phyloP scores from a whole-genome alignment of 2,888 invertebrate genomes.

The Calameuta filiformis region DNA sequence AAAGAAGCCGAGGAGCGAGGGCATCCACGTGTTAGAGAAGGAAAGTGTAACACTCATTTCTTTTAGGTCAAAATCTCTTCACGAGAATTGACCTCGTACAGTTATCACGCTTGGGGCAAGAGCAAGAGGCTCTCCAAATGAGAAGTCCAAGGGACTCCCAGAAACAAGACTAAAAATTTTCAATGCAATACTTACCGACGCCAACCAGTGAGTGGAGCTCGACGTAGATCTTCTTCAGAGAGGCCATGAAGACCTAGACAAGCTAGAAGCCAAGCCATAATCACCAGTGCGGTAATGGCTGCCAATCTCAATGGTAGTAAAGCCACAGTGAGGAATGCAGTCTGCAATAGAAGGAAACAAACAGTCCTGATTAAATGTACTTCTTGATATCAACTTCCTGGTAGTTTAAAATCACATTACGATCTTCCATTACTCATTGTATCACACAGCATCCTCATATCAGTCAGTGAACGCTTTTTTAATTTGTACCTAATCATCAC shows the following conservation, averaged over 20 bases:
- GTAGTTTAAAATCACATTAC: background rate
- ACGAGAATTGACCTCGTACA: background rate
- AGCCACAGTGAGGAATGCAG: slow-evolving; percentile 85
- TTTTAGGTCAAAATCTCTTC: background rate
- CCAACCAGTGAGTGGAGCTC: slow-evolving; percentile 88
- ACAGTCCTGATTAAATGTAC: background rate
- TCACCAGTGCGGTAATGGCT: slow-evolving; percentile 79
- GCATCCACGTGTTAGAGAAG: background rate
- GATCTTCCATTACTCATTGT: background rate
- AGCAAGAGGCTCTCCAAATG: background rate
- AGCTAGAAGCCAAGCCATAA: slow-evolving; percentile 87
- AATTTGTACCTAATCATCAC: background rate
- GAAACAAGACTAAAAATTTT: background rate
- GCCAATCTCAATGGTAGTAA: slow-evolving; percentile 85
- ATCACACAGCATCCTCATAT: background rate
- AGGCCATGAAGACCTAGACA: slow-evolving; percentile 85
- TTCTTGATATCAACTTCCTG: background rate
- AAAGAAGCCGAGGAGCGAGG: background rate
- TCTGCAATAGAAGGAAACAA: slow-evolving; percentile 73
- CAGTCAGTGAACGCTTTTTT: background rate
- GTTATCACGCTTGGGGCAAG: background rate
- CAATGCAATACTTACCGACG: slow-evolving; percentile 75
- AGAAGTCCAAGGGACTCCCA: background rate
- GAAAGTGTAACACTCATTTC: background rate
- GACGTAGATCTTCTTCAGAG: slow-evolving; percentile 80